These are phyloP conservation scores for Serranus cabrilla DNA, from an alignment of 2,797 vertebrate species.

Conservation along the genomic window DNA sequence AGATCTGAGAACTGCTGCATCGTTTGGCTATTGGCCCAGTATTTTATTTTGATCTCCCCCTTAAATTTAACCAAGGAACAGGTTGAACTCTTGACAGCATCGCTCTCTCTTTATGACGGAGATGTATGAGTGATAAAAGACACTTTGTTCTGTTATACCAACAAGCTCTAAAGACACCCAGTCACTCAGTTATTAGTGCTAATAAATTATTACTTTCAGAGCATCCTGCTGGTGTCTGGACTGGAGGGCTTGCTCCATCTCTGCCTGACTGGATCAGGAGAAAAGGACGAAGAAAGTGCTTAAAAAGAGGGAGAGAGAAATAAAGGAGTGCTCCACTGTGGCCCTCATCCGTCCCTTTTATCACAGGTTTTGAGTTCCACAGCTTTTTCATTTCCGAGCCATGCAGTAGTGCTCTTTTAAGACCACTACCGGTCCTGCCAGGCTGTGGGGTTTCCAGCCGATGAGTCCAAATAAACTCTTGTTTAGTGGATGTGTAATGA, in stretches of 20 bases:
- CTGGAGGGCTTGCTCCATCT: conserved; percentile 36
- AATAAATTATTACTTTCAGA: conserved; percentile 35
- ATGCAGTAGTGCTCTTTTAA: conserved; percentile 34
- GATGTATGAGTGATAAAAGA: conserved; percentile 21
- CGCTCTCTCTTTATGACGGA: conserved; percentile 18
- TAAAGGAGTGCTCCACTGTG: conserved; percentile 23
- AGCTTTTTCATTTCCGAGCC: conserved; percentile 46
- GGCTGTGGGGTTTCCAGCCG: conserved; percentile 25
- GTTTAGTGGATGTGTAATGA: conserved; percentile 52
- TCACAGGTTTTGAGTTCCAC: conserved; percentile 17
- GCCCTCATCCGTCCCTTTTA: conserved; percentile 23
- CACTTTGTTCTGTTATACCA: conserved; percentile 43
- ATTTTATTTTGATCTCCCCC: conserved; percentile 40
- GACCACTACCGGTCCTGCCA: conserved; percentile 38
- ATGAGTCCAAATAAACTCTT: conserved; percentile 56
- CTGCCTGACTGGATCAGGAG: conserved; percentile 45
- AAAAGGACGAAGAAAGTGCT: conserved; percentile 4
- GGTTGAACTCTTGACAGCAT: conserved; percentile 32
- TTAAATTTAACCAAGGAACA: conserved; percentile 42
- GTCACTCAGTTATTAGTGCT: conserved; percentile 29
- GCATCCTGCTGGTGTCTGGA: conserved; percentile 35
- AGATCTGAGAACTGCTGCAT: conserved; percentile 86
- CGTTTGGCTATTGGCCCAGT: conserved; percentile 16
- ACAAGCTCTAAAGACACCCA: conserved; percentile 29
- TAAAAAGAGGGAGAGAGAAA: neutral